Base-by-base conservation (phyloP, 2,797 vertebrate species). In the Clarias fuscus region DNA sequence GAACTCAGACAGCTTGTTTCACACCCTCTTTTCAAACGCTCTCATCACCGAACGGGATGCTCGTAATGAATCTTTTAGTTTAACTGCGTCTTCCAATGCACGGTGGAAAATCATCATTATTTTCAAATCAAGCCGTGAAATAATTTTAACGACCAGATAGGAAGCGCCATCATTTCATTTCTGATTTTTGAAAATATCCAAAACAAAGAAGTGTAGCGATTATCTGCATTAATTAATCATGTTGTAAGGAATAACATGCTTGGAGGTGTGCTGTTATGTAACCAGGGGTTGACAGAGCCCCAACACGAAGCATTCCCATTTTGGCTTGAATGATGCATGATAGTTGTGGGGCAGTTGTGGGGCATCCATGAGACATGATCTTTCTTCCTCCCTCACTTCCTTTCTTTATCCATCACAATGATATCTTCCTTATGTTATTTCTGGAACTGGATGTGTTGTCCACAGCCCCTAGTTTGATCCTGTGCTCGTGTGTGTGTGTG, bases 101-200 rank as follows among this genome's bases (percentile, higher is more conserved):
- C 56, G 15, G 5, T 18, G 7, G 73, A 76, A 58, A 53, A 53
- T n/a, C 48, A 5, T 27, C 7, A 58, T 76, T 76, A 56, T 76
- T 58, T 76, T 27, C 43, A 7, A 75, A 75, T 75, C 72, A 75
- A 53, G 43, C 72, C 14, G 72, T 27, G 24, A 56, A 75, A 75
- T 48, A 18, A 17, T 53, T 75, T 73, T 73, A n/a, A 48, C 48
- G 71, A 53, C 13, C 7, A 6, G 11, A 24, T 0, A 24, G 37
- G 71, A 11, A 72, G 22, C 40, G 0, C 2, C 24, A 24, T 10
- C 22, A 5, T 72, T 43, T 43, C 40, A 27, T 75, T 53, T 53
- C 11, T 17, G 20, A 37, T 37, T 40, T 71, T 22, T 37, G 68
- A 37, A 71, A 40, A 30, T 30, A 67, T 30, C 5, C 8, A 11